phyloP scores from a whole-genome alignment of 2,888 invertebrate genomes.

The Ernsta delagoae region DNA sequence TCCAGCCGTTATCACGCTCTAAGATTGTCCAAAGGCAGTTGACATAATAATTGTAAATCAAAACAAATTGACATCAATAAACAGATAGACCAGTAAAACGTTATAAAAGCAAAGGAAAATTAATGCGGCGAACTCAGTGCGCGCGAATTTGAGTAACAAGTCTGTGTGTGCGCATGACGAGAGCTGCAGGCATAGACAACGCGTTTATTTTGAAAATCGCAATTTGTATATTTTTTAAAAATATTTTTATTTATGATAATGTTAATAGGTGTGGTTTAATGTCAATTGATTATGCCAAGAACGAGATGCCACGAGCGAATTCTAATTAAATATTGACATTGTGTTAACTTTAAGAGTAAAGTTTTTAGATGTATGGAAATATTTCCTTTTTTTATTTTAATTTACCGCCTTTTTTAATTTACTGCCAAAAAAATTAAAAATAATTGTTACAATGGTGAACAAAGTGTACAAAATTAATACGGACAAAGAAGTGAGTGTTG shows the following conservation, averaged over 20 bases:
- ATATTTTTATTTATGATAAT: too few species aligned
- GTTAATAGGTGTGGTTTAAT: too few species aligned
- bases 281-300: too few species aligned
- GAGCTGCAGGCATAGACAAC: too few species aligned
- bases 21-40: background rate
- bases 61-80: constrained; percentile 20
- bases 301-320: too few species aligned
- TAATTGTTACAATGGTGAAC: constrained; percentile 64
- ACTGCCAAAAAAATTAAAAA: too few species aligned
- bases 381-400: too few species aligned
- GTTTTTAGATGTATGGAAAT: too few species aligned
- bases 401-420: too few species aligned
- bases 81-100: constrained; percentile 12
- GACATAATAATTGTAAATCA: constrained; percentile 11
- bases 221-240: background rate
- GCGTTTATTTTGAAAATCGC: constrained; percentile 2
- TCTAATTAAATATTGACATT: too few species aligned
- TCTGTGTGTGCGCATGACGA: constrained; percentile 1
- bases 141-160: constrained; percentile 3
- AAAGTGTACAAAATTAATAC: constrained; percentile 67
- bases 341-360: too few species aligned
- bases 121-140: constrained; percentile 30
- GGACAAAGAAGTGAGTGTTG: constrained; percentile 48
- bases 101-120: constrained; percentile 41
- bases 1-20: background rate